Percentiles rank a stretch among this genome's conserved stretches.
These are phyloP conservation scores for Coreius guichenoti DNA, from an alignment of 2,797 vertebrate species.

Conservation along the genomic window DNA sequence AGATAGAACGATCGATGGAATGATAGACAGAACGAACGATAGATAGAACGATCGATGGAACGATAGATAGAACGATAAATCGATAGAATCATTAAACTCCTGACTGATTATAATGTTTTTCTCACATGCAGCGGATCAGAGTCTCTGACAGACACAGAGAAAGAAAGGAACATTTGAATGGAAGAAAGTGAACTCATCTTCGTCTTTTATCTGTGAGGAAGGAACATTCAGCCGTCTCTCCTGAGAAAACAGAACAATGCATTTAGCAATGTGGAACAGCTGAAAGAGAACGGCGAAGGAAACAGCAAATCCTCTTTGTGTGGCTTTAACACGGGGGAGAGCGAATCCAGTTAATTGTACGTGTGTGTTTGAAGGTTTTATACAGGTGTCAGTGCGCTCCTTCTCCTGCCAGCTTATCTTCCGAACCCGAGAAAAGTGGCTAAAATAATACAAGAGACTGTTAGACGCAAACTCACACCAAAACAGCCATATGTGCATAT, in stretches of 20 bases:
- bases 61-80: not conserved
- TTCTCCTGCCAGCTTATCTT: slow-evolving; percentile 10
- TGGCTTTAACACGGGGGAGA: not conserved
- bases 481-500: slow-evolving; percentile 16
- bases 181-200: slow-evolving; percentile 35
- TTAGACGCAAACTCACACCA: slow-evolving; percentile 11
- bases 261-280: slow-evolving; percentile 15
- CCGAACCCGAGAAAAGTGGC: slow-evolving; percentile 9
- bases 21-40: not conserved
- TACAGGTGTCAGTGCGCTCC: slow-evolving; percentile 9
- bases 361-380: slow-evolving; percentile 15
- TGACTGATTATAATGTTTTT: slow-evolving; percentile 11
- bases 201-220: slow-evolving; percentile 33
- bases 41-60: not conserved
- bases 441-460: not conserved
- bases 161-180: slow-evolving; percentile 38
- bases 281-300: slow-evolving; percentile 16
- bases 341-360: not conserved
- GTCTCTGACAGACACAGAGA: slow-evolving; percentile 26
- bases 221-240: slow-evolving; percentile 1
- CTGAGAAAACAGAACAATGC: slow-evolving; percentile 27
- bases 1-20: not conserved
- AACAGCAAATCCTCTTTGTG: slow-evolving; percentile 10
- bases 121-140: not conserved
- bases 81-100: not conserved